phyloP scores from a whole-genome alignment of 2,888 invertebrate species.

The Cephus pulcher region DNA sequence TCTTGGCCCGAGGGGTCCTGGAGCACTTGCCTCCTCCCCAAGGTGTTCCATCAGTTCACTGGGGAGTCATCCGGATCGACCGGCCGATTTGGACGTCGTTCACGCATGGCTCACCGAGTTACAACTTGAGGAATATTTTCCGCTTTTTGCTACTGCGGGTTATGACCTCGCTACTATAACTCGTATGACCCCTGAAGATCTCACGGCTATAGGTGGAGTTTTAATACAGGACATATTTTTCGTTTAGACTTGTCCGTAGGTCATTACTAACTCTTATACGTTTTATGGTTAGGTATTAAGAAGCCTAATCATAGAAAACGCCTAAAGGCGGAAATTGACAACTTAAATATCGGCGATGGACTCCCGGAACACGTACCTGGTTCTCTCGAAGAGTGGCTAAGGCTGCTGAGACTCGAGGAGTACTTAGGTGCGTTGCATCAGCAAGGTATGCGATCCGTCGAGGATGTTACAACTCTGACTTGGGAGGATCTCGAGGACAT shows the following conservation, averaged over 20 bases:
- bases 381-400: constrained; percentile 95
- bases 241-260: too few relatives aligned
- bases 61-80: constrained; percentile 63
- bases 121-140: constrained; percentile 94
- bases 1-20: constrained; percentile 68
- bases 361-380: constrained; percentile 95
- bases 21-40: constrained; percentile 73
- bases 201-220: constrained; percentile 78
- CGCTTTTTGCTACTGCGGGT: constrained; percentile 92
- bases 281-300: constrained; percentile 74
- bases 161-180: constrained; percentile 98
- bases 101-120: constrained; percentile 95
- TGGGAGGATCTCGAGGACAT: constrained; percentile 99
- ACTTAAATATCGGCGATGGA: constrained; percentile 93
- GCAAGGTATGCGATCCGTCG: constrained; percentile 94
- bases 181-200: constrained; percentile 98
- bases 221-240: background rate
- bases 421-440: constrained; percentile 90
- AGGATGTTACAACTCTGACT: constrained; percentile 93
- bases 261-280: too few relatives aligned
- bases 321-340: constrained; percentile 95
- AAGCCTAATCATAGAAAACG: constrained; percentile 97
- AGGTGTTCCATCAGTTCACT: constrained; percentile 78
- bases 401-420: constrained; percentile 89
- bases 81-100: constrained; percentile 88